Base-by-base conservation (phyloP, 2,888 invertebrate species). In the Pandemis cinnamomeana region DNA sequence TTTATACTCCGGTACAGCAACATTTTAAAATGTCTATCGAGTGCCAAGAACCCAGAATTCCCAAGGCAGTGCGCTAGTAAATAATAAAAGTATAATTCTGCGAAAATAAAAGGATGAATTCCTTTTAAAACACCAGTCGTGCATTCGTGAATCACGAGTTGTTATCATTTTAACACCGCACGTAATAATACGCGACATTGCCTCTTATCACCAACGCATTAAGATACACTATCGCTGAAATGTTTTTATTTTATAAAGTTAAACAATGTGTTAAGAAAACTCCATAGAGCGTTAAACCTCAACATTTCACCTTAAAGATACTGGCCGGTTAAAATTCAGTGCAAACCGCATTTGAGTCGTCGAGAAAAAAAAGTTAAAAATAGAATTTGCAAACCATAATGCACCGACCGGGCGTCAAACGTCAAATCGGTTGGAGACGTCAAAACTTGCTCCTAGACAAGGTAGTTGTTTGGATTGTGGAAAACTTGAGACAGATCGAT, bases 311-410 rank as follows among this genome's bases (percentile, higher is more conserved):
- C 51, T 48, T 51, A 20, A 36, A 6, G 48, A 41, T 13, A 58
- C 58, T 55, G 67, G 67, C 67, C n/a, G 44, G 67, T 58, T 13
- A 58, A 44, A 67, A 44, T 7, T 68, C 44, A 42, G 44, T 58
- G 20, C 15, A 5, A 66, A 67, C 51, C 67, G 67, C 44, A 13
- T 68, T 58, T 44, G 44, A 27, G 58, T 58, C 42, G 44, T 48
- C 44, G 55, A 58, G 63, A 68, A 68, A 68, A 67, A 68, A 68
- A 68, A 68, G 67, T 68, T 68, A 68, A 68, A 68, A 68, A 58
- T 68, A 68, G 67, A 68, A 58, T 68, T 58, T 68, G 67, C 42
- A 69, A 69, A 69, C 69, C 69, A 69, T 69, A 69, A 61, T 61
- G 69, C 61, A 69, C 42, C 55, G 69, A 48, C 69, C 60, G 61